Evolutionary conservation across 1,140 invertebrate genomes (phyloP).

Genomic region (Delia radicum): DNA sequence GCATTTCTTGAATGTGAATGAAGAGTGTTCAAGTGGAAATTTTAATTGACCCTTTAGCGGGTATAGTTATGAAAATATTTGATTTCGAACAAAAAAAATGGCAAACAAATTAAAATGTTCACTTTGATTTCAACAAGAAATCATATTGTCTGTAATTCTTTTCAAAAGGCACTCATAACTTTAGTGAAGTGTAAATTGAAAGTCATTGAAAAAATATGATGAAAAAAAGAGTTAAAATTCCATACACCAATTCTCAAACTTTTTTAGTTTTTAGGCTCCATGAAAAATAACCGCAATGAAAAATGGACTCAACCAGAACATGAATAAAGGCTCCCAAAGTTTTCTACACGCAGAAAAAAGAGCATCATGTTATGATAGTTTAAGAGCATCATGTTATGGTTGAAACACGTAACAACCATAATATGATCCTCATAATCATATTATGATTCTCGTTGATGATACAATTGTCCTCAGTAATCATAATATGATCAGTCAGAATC

Average conservation of each 20-base stretch:
- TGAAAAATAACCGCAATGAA: no score
- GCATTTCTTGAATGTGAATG: not conserved
- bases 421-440: no score
- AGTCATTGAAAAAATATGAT: not conserved
- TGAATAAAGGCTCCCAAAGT: no score
- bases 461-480: no score
- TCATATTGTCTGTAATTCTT: not conserved
- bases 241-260: not conserved
- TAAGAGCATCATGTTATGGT: no score
- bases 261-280: no score
- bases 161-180: not conserved
- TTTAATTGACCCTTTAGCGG: not conserved
- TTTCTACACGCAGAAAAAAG: no score
- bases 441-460: no score
- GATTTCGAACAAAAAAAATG: not conserved
- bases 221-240: not conserved
- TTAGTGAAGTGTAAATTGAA: not conserved
- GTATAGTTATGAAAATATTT: not conserved
- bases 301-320: no score
- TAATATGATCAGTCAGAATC: no score
- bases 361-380: no score
- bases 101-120: not conserved
- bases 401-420: no score
- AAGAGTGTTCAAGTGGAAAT: conserved; percentile 1
- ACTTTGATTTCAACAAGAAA: not conserved